Conservation (phyloP, 1,140 invertebrate species). For the Psilanteris sp. region DNA sequence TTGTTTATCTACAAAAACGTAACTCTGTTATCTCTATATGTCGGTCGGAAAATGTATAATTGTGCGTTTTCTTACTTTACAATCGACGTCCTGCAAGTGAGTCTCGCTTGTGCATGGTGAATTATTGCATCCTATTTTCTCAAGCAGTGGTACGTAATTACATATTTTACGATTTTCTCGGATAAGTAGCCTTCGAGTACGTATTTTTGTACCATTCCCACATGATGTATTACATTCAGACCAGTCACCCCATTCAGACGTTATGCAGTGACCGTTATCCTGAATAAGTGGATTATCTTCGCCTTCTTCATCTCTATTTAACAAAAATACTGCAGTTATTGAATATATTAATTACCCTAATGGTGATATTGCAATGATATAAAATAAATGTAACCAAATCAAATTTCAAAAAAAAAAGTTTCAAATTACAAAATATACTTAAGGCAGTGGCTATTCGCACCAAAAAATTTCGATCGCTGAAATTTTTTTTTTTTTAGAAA, state of each 20-base stretch:
- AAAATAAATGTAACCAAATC: too few species aligned
- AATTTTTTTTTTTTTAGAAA: too few species aligned
- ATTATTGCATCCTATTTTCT: slow-evolving; percentile 88
- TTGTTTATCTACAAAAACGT: too few species aligned
- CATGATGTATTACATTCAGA: slow-evolving; percentile 91
- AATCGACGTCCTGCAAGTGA: slow-evolving; percentile 82
- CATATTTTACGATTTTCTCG: slow-evolving; percentile 89
- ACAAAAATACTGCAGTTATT: too few species aligned
- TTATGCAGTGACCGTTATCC: slow-evolving; percentile 80
- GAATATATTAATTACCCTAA: too few species aligned
- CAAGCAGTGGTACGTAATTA: slow-evolving; percentile 84
- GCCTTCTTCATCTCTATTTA: background rate
- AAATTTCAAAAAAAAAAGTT: too few species aligned
- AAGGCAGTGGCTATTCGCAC: too few species aligned
- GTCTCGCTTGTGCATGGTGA: slow-evolving; percentile 82
- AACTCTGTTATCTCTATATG: too few species aligned
- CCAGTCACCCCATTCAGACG: slow-evolving; percentile 88
- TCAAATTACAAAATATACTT: too few species aligned
- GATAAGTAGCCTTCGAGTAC: slow-evolving; percentile 86
- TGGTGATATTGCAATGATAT: too few species aligned
- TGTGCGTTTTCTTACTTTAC: slow-evolving; percentile 70
- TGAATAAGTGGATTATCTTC: background rate
- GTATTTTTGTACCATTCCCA: slow-evolving; percentile 87
- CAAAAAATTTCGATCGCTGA: too few species aligned
- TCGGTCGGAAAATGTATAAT: background rate